Conservation (phyloP, 64 coral and sea anemone genomes). For the Dendronephthya gigantea region DNA sequence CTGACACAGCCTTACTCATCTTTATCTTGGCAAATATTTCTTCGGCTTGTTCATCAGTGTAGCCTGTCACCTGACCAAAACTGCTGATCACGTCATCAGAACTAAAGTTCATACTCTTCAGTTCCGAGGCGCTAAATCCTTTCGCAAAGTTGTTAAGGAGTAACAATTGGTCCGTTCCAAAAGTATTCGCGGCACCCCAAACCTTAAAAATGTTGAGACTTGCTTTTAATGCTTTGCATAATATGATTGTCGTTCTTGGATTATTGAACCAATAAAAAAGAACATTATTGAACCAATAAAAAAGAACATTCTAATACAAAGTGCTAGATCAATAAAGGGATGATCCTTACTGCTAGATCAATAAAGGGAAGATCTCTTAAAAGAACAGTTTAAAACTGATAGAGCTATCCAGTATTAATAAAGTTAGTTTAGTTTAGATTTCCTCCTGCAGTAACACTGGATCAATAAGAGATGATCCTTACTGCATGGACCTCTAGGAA, state of each 20-base stretch:
- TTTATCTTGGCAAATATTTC: background rate
- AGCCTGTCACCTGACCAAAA: background rate
- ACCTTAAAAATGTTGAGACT: background rate
- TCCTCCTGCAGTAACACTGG: too few relatives aligned
- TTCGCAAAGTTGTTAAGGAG: background rate
- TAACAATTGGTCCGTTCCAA: background rate
- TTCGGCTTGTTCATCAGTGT: background rate
- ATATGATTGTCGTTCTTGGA: too few relatives aligned
- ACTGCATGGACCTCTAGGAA: too few relatives aligned
- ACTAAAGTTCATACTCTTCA: background rate
- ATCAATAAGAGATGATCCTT: too few relatives aligned
- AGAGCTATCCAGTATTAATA: too few relatives aligned
- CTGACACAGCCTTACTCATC: background rate
- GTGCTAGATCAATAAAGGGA: too few relatives aligned
- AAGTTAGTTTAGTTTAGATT: too few relatives aligned
- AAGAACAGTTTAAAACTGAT: too few relatives aligned
- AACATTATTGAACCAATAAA: too few relatives aligned
- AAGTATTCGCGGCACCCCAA: background rate
- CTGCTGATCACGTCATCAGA: background rate
- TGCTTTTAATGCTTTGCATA: too few relatives aligned
- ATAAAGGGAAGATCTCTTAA: background rate
- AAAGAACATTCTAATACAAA: too few relatives aligned
- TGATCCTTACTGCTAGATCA: background rate
- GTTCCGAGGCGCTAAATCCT: background rate
- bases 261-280: too few relatives aligned